A percentile compares a stretch with the other conserved stretches of the same genome.
These are phyloP conservation scores for Eucidaris tribuloides DNA, from an alignment of 35 echinoderm and acorn worm species.

Conservation along the genomic window DNA sequence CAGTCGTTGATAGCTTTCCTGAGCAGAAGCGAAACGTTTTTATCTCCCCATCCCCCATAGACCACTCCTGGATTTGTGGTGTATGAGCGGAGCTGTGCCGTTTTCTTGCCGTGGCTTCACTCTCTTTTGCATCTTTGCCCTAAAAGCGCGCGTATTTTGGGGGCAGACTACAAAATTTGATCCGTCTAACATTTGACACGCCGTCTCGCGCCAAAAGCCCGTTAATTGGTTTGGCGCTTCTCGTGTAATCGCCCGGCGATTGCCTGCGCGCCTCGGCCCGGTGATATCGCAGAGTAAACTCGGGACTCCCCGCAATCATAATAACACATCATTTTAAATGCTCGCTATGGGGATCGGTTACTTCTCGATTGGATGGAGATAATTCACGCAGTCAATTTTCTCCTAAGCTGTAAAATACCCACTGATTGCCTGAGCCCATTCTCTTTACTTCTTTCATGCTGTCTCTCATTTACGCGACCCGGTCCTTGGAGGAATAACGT, in stretches of 20 bases:
- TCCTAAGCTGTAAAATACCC: slow-evolving; percentile 24
- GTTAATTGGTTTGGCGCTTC: slow-evolving; percentile 31
- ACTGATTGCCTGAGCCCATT: not conserved
- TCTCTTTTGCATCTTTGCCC: not conserved
- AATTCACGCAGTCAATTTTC: slow-evolving; percentile 36
- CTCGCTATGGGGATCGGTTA: slow-evolving; percentile 17
- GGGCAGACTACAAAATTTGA: slow-evolving; percentile 3
- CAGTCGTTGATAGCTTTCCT: slow-evolving; percentile 11
- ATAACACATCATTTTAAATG: slow-evolving; percentile 32
- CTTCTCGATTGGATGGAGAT: not conserved
- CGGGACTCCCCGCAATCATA: not conserved
- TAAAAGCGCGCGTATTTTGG: slow-evolving; percentile 5
- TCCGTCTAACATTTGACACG: slow-evolving; percentile 32
- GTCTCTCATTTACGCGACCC: not conserved
- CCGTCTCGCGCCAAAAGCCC: slow-evolving; percentile 6
- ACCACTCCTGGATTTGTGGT: not conserved
- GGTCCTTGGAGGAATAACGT: slow-evolving; percentile 3
- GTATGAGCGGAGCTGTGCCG: not conserved
- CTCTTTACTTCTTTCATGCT: not conserved
- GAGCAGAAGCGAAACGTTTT: not conserved
- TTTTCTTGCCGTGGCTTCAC: not conserved
- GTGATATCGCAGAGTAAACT: not conserved
- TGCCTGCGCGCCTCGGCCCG: slow-evolving; percentile 9
- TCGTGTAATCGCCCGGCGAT: slow-evolving; percentile 19
- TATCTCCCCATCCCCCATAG: not conserved